A percentile compares a stretch with the other conserved stretches of the same genome.
Evolutionary conservation across 1,140 invertebrate species (phyloP).

Genomic region (Eciton burchellii): DNA sequence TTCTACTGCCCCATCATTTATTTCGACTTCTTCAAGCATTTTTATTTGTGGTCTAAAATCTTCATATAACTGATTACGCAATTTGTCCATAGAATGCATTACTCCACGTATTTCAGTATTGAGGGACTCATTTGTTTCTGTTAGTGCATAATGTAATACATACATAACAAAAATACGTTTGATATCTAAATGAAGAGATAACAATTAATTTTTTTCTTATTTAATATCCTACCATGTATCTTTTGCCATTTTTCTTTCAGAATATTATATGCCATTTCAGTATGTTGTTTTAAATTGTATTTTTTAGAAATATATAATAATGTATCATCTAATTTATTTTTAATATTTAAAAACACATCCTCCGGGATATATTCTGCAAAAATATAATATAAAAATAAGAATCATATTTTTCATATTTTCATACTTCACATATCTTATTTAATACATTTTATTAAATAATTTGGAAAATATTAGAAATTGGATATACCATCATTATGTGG

Average conservation of each 20-base stretch:
- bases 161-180: background rate
- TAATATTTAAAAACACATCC: slow-evolving; percentile 75
- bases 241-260: slow-evolving; percentile 74
- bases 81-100: slow-evolving; percentile 77
- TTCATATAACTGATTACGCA: slow-evolving; percentile 79
- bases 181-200: slow-evolving; percentile 10
- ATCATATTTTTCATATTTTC: slow-evolving; percentile 1
- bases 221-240: slow-evolving; percentile 75
- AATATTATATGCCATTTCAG: slow-evolving; percentile 72
- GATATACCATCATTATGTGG: slow-evolving; percentile 56
- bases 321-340: slow-evolving; percentile 75
- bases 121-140: slow-evolving; percentile 73
- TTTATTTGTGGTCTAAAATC: slow-evolving; percentile 80
- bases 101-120: slow-evolving; percentile 76
- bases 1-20: slow-evolving; percentile 72
- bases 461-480: background rate
- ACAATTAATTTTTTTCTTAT: too few relatives aligned
- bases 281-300: slow-evolving; percentile 82
- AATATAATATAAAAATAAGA: slow-evolving; percentile 1
- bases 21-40: slow-evolving; percentile 78
- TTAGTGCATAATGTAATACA: slow-evolving; percentile 38
- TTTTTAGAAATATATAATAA: slow-evolving; percentile 75
- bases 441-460: background rate
- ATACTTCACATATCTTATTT: background rate
- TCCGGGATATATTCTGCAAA: slow-evolving; percentile 77